Evolutionary conservation across 2,113 vertebrate species (phyloP), one percentile per base, ranked within the genome.

Genomic region (Mustela nigripes): DNA sequence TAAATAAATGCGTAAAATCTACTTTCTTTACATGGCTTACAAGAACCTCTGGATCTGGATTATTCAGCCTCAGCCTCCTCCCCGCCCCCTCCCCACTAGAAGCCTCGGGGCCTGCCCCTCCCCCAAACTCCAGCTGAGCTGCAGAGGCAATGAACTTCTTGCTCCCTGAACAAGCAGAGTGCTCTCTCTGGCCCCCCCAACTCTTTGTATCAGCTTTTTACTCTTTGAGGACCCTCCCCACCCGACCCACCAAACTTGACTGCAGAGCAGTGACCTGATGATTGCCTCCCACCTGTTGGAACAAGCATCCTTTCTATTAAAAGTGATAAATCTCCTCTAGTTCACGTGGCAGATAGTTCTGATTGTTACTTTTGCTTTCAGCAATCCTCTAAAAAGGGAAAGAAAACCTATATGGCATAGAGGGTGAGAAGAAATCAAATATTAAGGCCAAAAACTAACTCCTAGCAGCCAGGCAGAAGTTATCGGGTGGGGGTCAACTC

Each of bases 321-420:
- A 92, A 92, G 81, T 14, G 90, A 91, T 76, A 42, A n/a, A 91
- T 63, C 65, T 91, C 50, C 71, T 91, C 50, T 48, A 74, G 56
- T 83, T 88, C 69, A 89, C 78, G 42, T 58, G 71, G 69, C 76
- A 91, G 86, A 82, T 69, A 26, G 16, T 53, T 82, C 58, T 60
- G 21, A 67, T 22, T 28, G 74, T 92, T 63, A 69, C 33, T 92
- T 87, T 95, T 86, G 74, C 69, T 93, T 83, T 95, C 28, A 78
- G 65, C 60, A 58, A 58, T 48, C 56, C 80, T 82, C 39, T 48
- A 39, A 69, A 83, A 26, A 71, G 45, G 67, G 48, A 79, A 71
- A 81, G 65, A 65, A 56, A 89, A 62, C 31, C n/a, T 67, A 39
- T 28, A 83, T 5, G 16, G 9, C 80, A 67, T 1, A 39, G 50